These are phyloP conservation scores for Protobothrops flavoviridis DNA, from an alignment of 2,113 vertebrate genomes.

Conservation along the genomic window DNA sequence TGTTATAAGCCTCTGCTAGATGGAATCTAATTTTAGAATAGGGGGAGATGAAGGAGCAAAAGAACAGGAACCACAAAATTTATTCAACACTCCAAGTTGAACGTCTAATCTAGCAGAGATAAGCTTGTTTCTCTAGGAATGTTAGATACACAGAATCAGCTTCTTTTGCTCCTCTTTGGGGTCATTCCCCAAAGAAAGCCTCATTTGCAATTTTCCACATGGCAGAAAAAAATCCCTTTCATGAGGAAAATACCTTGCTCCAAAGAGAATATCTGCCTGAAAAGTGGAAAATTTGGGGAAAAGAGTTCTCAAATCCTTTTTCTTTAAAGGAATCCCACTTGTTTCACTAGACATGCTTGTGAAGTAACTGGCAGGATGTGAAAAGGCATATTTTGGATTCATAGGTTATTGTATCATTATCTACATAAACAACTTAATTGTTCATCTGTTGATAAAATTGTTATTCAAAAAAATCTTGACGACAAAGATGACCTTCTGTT, in stretches of 20 bases:
- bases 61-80: not conserved
- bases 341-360: slow-evolving; percentile 34
- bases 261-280: not conserved
- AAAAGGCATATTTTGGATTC: slow-evolving; percentile 57
- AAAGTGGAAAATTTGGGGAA: not conserved
- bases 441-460: slow-evolving; percentile 56
- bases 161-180: not conserved
- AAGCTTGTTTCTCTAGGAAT: not conserved
- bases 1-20: not conserved
- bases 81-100: not conserved
- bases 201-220: not conserved
- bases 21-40: not conserved
- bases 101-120: not conserved
- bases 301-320: not conserved
- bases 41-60: not conserved
- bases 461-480: slow-evolving; percentile 33
- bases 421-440: slow-evolving; percentile 60
- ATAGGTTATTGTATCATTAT: slow-evolving; percentile 49
- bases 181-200: not conserved
- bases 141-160: not conserved
- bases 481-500: slow-evolving; percentile 51
- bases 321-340: not conserved
- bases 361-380: slow-evolving; percentile 30
- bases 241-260: not conserved
- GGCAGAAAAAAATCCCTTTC: not conserved